These are phyloP conservation scores for Sebastes goodei DNA, from an alignment of 2,797 vertebrate genomes.

Conservation along the genomic window DNA sequence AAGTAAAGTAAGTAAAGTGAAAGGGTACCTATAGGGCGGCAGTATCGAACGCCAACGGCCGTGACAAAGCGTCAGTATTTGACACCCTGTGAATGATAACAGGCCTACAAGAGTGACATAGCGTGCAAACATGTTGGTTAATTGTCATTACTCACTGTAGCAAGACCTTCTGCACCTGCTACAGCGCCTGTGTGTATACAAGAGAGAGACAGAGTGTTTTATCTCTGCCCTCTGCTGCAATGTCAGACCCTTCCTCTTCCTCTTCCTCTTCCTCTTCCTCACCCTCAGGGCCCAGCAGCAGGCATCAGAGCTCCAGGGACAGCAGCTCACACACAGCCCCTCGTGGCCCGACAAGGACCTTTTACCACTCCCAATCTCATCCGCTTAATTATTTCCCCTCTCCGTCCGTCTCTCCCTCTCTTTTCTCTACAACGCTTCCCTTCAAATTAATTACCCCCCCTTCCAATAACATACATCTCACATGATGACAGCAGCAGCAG, in stretches of 20 bases:
- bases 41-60: too few species aligned
- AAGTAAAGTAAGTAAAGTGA: too few species aligned
- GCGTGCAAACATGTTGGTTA: neutral
- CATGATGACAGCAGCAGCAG: neutral
- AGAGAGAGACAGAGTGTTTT: neutral
- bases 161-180: constrained; percentile 10
- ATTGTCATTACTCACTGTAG: neutral
- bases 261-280: neutral
- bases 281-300: constrained; percentile 35
- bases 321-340: constrained; percentile 38
- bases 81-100: too few species aligned
- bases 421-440: constrained; percentile 9
- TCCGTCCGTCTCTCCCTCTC: neutral
- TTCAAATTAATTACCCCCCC: constrained; percentile 30
- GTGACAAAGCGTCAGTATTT: too few species aligned
- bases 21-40: too few species aligned
- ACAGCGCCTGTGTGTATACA: neutral
- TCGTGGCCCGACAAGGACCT: constrained; percentile 45
- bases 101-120: neutral
- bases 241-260: constrained; percentile 42
- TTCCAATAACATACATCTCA: constrained; percentile 20
- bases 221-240: constrained; percentile 51
- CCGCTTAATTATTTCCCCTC: constrained; percentile 44
- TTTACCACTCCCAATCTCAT: constrained; percentile 40
- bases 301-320: constrained; percentile 46